A percentile compares a stretch with the other conserved stretches of the same genome.
Conservation (phyloP, 2,113 vertebrate species). For the Halichoerus grypus region DNA sequence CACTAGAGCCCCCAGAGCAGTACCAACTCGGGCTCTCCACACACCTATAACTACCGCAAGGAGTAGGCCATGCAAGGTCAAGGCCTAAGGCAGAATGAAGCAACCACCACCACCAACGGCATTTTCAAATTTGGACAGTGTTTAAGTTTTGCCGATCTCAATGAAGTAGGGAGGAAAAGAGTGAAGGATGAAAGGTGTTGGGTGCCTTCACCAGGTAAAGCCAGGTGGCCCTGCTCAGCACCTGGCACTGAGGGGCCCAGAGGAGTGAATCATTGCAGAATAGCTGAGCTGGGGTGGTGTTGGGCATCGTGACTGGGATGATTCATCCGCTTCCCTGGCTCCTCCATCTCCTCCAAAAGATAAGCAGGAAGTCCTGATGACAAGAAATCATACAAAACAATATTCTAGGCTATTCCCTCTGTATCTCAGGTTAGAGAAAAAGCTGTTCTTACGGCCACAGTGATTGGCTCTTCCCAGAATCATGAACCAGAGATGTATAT, state of each 20-base stretch:
- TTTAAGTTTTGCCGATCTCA: neutral
- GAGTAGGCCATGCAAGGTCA: neutral
- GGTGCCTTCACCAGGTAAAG: neutral
- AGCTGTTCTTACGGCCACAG: neutral
- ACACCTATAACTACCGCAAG: neutral
- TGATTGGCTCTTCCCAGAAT: neutral
- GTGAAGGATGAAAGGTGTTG: neutral
- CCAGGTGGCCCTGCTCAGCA: neutral
- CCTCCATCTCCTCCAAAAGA: neutral
- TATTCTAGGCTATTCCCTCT: neutral
- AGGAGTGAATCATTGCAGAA: neutral
- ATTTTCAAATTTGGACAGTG: neutral
- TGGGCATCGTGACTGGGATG: neutral
- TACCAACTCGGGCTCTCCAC: neutral
- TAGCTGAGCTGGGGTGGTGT: neutral
- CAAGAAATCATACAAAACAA: neutral
- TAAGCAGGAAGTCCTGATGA: neutral
- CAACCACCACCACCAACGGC: neutral
- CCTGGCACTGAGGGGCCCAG: neutral
- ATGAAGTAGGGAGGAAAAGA: neutral
- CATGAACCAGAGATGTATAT: neutral
- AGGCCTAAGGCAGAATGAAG: neutral
- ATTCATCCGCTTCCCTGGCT: neutral
- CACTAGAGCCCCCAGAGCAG: neutral
- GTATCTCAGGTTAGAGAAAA: neutral